These are phyloP conservation scores for Drosophila mercatorum DNA, from an alignment of 2,888 invertebrate genomes.

Conservation along the genomic window DNA sequence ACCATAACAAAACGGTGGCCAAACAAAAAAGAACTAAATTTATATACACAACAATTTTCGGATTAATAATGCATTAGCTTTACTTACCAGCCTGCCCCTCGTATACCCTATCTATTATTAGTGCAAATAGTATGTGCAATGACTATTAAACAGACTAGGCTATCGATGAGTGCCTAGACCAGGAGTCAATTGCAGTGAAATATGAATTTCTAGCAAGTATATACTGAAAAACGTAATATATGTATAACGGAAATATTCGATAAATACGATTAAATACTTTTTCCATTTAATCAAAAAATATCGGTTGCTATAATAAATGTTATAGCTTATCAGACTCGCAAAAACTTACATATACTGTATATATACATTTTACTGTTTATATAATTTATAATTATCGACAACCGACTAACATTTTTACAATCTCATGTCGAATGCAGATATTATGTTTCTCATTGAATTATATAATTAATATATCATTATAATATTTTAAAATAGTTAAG, in stretches of 20 bases:
- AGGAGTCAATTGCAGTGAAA: not conserved
- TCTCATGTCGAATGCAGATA: no score
- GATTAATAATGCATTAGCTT: conserved; percentile 68
- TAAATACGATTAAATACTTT: not conserved
- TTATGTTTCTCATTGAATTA: no score
- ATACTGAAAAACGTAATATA: not conserved
- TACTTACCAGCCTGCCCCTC: conserved; percentile 22
- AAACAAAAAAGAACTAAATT: conserved; percentile 17
- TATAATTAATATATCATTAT: no score
- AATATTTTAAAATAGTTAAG: no score
- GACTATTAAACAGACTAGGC: not conserved
- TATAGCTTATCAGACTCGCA: no score
- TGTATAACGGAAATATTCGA: not conserved
- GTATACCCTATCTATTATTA: conserved; percentile 19
- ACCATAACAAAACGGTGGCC: conserved; percentile 46
- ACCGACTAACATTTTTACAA: no score
- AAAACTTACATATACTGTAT: no score
- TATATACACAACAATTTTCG: conserved; percentile 44
- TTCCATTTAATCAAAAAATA: not conserved
- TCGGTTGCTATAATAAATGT: not conserved
- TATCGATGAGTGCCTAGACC: not conserved
- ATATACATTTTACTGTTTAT: no score
- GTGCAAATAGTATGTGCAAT: not conserved
- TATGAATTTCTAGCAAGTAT: not conserved
- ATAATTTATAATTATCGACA: no score